Evolutionary conservation across 92 coral and sea anemone genomes (phyloP), one percentile per base, ranked within the genome.

Genomic region (Montipora capitata): DNA sequence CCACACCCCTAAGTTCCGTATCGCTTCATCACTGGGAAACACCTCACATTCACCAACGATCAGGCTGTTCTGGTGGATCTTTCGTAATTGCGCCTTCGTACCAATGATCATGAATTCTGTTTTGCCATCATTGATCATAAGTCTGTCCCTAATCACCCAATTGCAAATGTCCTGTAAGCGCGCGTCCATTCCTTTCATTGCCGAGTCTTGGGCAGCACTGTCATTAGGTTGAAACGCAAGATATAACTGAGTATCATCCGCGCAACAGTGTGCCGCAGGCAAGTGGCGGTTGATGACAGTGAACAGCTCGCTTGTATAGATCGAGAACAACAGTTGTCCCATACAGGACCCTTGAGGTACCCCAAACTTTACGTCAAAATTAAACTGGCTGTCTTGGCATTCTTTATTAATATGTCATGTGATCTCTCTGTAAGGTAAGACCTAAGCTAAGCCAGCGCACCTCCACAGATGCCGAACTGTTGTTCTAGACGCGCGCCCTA

Each of bases 341-440:
- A 80, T 20, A 38, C 76, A 80, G 58, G 74, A 64, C 16, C 85
- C 85, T 40, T 80, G 66, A 63, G 76, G 85, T 10, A 80, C 45
- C 40, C 65, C 65, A 81, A 67, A 44, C 18, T 15, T 64, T 64
- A 64, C 14, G 69, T 64, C 69, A 64, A 64, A 64, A 0, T 20
- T 20, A 20, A 20, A 64, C 15, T 20, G 39, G 15, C 69, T 13
- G 69, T 1, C 69, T 64, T 64, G 69, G 69, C 69, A 64, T 64
- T 17, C 69, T 64, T 64, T 64, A 64, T 64, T 2, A 64, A 64
- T 2, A 77, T 66, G 43, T 13, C 41, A 40, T 77, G 82, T 58
- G 62, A 35, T 61, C 81, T 52, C 81, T 76, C 81, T 40, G 7
- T 48, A 49, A 76, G 81, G 81, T 44, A 76, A 40, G 63, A 76